A percentile compares a stretch with the other conserved stretches of the same genome.
phyloP scores from a whole-genome alignment of 2,888 invertebrate genomes.

The Drosophila infuscata region DNA sequence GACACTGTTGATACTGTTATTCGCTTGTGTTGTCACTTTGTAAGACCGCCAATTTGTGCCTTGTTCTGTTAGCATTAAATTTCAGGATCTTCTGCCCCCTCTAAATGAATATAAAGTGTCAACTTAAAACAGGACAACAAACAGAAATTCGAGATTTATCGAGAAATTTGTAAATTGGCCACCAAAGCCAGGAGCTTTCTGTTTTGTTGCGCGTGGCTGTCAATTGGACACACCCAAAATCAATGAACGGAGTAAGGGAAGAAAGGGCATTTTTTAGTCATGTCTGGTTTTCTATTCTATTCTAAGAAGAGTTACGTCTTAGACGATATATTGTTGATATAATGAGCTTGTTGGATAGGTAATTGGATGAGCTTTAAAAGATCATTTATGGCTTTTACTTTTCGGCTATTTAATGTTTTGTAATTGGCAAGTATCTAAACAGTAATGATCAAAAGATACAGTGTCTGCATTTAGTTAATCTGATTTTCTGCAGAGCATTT shows the following conservation, averaged over 20 bases:
- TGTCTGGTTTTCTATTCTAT: constrained; percentile 32
- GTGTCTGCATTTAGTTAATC: background rate
- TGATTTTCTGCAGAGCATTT: constrained; percentile 13
- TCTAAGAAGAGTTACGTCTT: background rate
- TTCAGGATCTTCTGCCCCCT: constrained; percentile 27
- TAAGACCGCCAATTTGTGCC: constrained; percentile 8
- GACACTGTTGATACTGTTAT: constrained; percentile 7
- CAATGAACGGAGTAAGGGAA: background rate
- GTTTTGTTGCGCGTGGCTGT: constrained; percentile 3
- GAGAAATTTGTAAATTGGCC: constrained; percentile 27
- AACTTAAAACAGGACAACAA: constrained; percentile 30
- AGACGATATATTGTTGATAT: background rate
- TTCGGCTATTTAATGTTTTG: background rate
- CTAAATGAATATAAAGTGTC: constrained; percentile 1
- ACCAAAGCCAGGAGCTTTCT: constrained; percentile 4
- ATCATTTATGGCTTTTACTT: background rate
- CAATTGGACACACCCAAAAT: constrained; percentile 53
- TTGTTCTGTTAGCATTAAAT: constrained; percentile 74
- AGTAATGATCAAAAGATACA: background rate
- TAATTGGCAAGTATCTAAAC: too few species aligned
- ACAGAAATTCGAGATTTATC: constrained; percentile 74
- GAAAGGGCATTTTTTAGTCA: background rate
- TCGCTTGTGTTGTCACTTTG: background rate
- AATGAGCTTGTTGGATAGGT: background rate
- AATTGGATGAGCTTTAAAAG: background rate